These are phyloP conservation scores for Sphenodon punctatus DNA, from an alignment of 2,797 vertebrate genomes.

Conservation along the genomic window DNA sequence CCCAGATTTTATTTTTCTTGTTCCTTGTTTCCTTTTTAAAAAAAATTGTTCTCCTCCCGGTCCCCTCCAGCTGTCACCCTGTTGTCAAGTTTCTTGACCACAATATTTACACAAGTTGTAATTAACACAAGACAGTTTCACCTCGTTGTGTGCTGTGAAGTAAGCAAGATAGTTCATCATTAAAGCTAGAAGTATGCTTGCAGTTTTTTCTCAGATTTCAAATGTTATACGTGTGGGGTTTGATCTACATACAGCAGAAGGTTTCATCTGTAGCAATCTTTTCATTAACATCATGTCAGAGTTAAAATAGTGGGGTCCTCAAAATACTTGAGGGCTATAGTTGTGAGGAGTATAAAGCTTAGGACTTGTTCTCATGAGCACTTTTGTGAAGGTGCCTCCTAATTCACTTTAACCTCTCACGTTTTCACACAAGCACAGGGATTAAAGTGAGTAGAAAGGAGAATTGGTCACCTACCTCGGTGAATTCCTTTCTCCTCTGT, in stretches of 20 bases:
- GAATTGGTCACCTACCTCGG: no score
- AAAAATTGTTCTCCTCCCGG: background rate
- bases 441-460: no score
- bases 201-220: background rate
- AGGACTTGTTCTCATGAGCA: background rate
- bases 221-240: fast-evolving
- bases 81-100: background rate
- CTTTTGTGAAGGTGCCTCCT: no score
- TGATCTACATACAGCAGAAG: background rate
- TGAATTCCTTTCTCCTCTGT: no score
- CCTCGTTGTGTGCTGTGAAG: background rate
- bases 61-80: background rate
- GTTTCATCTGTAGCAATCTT: background rate
- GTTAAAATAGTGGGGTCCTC: background rate
- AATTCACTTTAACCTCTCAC: no score
- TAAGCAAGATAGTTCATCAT: background rate
- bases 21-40: background rate
- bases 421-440: no score
- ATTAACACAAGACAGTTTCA: background rate
- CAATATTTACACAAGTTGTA: background rate
- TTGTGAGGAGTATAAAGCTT: background rate
- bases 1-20: background rate
- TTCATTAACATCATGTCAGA: background rate
- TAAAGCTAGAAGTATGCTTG: background rate
- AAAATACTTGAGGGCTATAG: background rate